Conservation (phyloP, 92 coral and sea anemone species). For the Muricea muricata region DNA sequence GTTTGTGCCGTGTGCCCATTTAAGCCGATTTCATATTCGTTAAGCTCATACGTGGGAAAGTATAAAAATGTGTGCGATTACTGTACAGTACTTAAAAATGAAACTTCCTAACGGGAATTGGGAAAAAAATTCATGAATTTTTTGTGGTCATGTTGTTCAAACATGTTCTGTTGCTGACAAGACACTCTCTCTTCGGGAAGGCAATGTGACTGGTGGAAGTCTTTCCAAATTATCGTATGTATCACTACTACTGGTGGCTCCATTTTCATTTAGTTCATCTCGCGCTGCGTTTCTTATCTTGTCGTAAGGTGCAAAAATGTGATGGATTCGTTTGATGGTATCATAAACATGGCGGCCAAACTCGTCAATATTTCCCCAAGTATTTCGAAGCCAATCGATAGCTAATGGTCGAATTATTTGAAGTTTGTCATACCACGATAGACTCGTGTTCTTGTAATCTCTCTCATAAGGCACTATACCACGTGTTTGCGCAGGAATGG, state of each 20-base stretch:
- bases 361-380: constrained; percentile 13
- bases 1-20: too few species aligned
- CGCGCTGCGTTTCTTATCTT: background rate
- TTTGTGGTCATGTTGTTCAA: background rate
- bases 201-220: background rate
- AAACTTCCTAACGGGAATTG: too few species aligned
- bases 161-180: background rate
- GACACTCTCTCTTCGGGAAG: background rate
- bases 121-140: too few species aligned
- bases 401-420: background rate
- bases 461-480: too few species aligned
- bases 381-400: background rate
- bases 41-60: too few species aligned
- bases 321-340: background rate
- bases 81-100: too few species aligned
- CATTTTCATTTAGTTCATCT: background rate
- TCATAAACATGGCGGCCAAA: constrained; percentile 9
- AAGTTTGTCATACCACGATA: constrained; percentile 1
- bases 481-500: too few species aligned
- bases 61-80: too few species aligned
- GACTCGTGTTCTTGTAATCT: too few species aligned
- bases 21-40: too few species aligned
- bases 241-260: background rate
- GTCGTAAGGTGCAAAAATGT: background rate
- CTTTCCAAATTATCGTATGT: background rate